phyloP scores from a whole-genome alignment of 2,113 vertebrate genomes.

The Mustela nigripes region DNA sequence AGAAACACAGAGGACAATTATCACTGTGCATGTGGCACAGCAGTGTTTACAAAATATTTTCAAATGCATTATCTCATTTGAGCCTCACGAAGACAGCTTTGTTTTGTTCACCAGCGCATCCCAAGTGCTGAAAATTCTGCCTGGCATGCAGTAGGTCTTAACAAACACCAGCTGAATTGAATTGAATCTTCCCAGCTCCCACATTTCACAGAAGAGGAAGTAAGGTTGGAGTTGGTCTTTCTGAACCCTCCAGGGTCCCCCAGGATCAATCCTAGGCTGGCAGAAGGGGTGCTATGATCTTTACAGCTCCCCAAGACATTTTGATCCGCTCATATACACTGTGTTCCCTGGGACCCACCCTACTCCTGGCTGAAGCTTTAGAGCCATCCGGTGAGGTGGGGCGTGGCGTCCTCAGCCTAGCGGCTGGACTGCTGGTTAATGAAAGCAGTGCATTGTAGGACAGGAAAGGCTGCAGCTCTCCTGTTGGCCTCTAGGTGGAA shows the following conservation, averaged over 20 bases:
- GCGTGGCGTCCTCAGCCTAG: neutral
- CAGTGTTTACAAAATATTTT: neutral
- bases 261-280: neutral
- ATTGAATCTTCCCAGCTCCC: neutral
- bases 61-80: neutral
- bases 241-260: neutral
- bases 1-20: neutral
- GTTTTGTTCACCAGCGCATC: neutral
- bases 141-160: neutral
- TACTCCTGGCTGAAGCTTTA: neutral
- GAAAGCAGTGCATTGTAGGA: neutral
- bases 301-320: neutral
- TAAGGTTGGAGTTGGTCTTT: neutral
- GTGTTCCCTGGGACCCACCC: neutral
- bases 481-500: slow-evolving; percentile 84
- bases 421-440: neutral
- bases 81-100: neutral
- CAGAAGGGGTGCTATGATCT: neutral
- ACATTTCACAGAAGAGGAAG: neutral
- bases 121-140: neutral
- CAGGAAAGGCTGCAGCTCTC: slow-evolving; percentile 69
- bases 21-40: neutral
- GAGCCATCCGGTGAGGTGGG: slow-evolving; percentile 36
- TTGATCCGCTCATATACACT: neutral
- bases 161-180: neutral